These are phyloP conservation scores for Lanius collurio DNA, from an alignment of 2,113 vertebrate genomes.

Conservation along the genomic window DNA sequence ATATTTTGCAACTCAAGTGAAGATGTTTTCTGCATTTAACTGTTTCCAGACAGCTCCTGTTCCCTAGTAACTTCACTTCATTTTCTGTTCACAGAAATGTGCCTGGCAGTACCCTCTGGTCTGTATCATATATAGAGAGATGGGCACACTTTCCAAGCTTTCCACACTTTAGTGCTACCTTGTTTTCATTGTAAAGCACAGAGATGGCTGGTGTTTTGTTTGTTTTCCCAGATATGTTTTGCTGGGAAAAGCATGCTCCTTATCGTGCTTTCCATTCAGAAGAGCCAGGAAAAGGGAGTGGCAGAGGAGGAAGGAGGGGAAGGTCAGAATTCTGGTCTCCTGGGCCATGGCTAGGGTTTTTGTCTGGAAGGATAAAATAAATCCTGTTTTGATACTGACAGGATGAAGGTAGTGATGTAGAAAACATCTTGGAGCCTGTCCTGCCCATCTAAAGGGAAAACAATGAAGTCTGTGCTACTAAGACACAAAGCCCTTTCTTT, in stretches of 20 bases:
- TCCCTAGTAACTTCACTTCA: background rate
- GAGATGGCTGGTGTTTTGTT: background rate
- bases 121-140: fast-evolving
- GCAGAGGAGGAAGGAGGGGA: background rate
- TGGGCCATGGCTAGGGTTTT: background rate
- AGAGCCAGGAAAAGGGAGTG: background rate
- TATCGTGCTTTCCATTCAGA: background rate
- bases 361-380: background rate
- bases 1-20: background rate
- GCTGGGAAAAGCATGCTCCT: background rate
- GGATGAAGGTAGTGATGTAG: background rate
- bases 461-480: background rate
- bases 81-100: background rate
- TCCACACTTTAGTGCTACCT: background rate
- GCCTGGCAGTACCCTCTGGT: background rate
- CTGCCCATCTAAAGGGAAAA: background rate
- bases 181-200: background rate
- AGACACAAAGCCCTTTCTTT: background rate
- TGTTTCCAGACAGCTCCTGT: background rate
- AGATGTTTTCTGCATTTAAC: background rate
- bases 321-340: fast-evolving
- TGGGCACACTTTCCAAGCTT: background rate
- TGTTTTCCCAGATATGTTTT: background rate
- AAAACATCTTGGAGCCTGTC: background rate
- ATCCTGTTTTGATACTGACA: background rate